These are phyloP conservation scores for Venturia canescens DNA, from an alignment of 1,140 invertebrate species.

Conservation along the genomic window DNA sequence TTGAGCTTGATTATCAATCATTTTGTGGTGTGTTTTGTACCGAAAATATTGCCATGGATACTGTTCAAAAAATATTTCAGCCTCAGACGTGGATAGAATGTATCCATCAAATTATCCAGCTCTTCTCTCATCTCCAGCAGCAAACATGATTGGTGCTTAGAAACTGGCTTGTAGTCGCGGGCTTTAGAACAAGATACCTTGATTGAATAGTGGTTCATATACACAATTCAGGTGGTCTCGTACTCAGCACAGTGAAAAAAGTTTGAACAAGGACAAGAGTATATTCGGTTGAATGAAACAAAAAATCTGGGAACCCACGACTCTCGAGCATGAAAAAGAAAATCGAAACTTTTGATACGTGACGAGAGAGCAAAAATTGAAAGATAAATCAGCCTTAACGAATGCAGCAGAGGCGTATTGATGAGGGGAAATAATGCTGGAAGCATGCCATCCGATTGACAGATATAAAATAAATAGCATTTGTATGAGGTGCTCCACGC, in stretches of 20 bases:
- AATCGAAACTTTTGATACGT: conserved; percentile 27
- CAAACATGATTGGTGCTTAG: conserved; percentile 68
- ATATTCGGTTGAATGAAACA: conserved; percentile 2
- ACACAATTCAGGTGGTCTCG: conserved; percentile 52
- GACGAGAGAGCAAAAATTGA: conserved; percentile 48
- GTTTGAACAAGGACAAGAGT: conserved; percentile 42
- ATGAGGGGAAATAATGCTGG: neutral
- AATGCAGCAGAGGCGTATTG: conserved; percentile 34
- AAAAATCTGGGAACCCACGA: neutral
- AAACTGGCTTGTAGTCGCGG: conserved; percentile 62
- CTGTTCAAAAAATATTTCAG: conserved; percentile 45
- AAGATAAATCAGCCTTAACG: conserved; percentile 64
- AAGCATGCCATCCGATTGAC: neutral
- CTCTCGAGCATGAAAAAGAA: conserved; percentile 5
- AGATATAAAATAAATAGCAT: neutral
- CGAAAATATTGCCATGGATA: neutral
- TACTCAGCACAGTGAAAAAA: conserved; percentile 54
- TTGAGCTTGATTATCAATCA: conserved; percentile 10
- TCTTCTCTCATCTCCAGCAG: conserved; percentile 30
- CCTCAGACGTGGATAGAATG: conserved; percentile 65
- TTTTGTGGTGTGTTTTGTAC: neutral
- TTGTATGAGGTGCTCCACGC: too few species aligned
- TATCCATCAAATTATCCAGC: conserved; percentile 62
- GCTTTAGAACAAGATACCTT: conserved; percentile 69
- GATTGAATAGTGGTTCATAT: conserved; percentile 69